Evolutionary conservation across 2,113 vertebrate species (phyloP), one percentile per base, ranked within the genome.

Genomic region (Pachycephala philippinensis): DNA sequence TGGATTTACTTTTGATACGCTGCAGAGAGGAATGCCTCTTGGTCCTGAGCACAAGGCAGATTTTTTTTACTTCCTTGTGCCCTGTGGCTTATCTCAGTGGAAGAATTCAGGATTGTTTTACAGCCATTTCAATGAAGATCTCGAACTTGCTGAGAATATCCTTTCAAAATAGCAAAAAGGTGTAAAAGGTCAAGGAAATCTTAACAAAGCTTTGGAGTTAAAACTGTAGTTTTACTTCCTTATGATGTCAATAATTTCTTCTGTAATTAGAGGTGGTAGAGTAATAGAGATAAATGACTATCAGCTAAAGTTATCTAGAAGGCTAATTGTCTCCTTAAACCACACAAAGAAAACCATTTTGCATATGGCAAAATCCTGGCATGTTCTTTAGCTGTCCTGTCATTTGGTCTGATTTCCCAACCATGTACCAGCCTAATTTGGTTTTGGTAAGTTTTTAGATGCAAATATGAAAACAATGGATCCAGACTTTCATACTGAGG

Each of bases 301-400:
- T 76, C 65, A 65, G 40, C 60, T 83, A 69, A 93, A 94, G 87
- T 88, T 95, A 74, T 83, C 69, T 94, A 63, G 86, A 93, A 93
- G 42, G 53, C 59, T 37, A 69, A 68, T 52, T 30, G 15, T 82
- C 60, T 94, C 88, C 82, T 93, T 88, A 88, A 88, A 54, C 66
- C 33, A 64, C 60, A 74, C n/a, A 86, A 88, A 84, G 28, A 7
- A 64, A 93, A 87, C 16, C 2, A 76, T 87, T 89, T 77, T 80
- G 27, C 66, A 88, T 81, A 83, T 40, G 65, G 78, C 30, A 88
- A 86, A 93, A 81, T 69, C 42, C 19, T 50, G 30, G 14, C 1
- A 2, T 42, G 39, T 57, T 80, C 15, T 77, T 68, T 35, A 84
- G 30, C 13, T 9, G 1, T 47, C 49, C 26, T 82, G 17, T 65